A percentile compares a stretch with the other conserved stretches of the same genome.
Conservation (phyloP, 2,888 invertebrate genomes). For the Papilio demoleus region DNA sequence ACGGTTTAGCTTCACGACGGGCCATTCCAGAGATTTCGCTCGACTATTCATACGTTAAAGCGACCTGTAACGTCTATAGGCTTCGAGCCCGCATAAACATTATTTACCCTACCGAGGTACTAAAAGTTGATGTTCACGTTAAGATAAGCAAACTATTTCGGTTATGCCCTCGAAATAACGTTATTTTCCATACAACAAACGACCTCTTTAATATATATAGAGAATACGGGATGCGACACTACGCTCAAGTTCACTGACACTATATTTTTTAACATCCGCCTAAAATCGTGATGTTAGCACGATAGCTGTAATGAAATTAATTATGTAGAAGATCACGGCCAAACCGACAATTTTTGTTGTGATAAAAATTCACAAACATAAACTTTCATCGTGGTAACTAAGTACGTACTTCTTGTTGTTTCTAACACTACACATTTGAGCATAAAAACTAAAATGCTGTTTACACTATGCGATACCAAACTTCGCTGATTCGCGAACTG, state of each 20-base stretch:
- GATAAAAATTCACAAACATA: not conserved
- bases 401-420: not conserved
- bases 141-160: constrained; percentile 41
- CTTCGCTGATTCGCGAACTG: too few species aligned
- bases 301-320: constrained; percentile 26
- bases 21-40: constrained; percentile 34
- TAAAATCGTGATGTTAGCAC: constrained; percentile 36
- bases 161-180: constrained; percentile 24
- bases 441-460: not conserved
- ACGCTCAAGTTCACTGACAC: constrained; percentile 37
- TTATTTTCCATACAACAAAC: constrained; percentile 19
- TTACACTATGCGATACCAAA: too few species aligned
- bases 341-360: not conserved
- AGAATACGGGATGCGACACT: constrained; percentile 26
- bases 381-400: not conserved
- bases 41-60: constrained; percentile 36
- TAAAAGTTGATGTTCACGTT: constrained; percentile 39
- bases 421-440: not conserved
- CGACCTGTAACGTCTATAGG: constrained; percentile 30
- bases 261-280: constrained; percentile 35
- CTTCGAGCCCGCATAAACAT: constrained; percentile 34
- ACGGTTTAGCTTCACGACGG: constrained; percentile 30
- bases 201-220: constrained; percentile 30
- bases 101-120: constrained; percentile 31
- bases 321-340: constrained; percentile 6